Evolutionary conservation across 2,888 invertebrate species (phyloP), one percentile per base, ranked within the genome.

Genomic region (Latrodectus elegans): DNA sequence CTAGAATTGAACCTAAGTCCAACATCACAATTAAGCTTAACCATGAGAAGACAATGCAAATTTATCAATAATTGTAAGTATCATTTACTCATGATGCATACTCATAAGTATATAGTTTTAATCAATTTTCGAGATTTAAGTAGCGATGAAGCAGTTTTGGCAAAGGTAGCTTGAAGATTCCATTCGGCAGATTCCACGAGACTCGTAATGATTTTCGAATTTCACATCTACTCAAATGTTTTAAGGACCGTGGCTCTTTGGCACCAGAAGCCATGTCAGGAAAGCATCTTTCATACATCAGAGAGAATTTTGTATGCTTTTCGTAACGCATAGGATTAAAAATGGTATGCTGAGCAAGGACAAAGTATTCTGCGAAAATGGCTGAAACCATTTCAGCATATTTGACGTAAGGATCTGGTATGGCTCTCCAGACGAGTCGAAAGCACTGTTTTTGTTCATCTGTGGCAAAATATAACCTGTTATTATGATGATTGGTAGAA

Each of bases 211-310:
- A 53, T 38, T 71, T 65, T 26, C 84, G 55, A 49, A 84, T 77
- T 12, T 12, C 14, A 49, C 72, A 77, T 51, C 84, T 77, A 9
- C 65, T 14, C 12, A 84, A 38, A 26, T 84, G 77, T 17, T 64
- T 77, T 26, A 84, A 17, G 11, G 77, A 67, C 22, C 84, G 22
- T 3, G 84, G 77, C 17, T 77, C 64, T 9, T 77, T 65, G 6
- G 77, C 72, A 11, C 72, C 77, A 4, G 51, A 17, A 12, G 84
- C 77, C 65, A 84, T 53, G 14, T 84, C 72, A n/a, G 22, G 51
- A 38, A 77, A 77, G 9, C 53, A 65, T 4, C 52, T 17, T 67
- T 84, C 77, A n/a, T 84, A 84, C 77, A 84, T 72, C 14, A n/a
- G 9, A 11, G 26, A 65, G 22, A 72, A 71, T 8, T 65, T 77